Evolutionary conservation across 2,888 invertebrate species (phyloP).

Genomic region (Nebria salina): DNA sequence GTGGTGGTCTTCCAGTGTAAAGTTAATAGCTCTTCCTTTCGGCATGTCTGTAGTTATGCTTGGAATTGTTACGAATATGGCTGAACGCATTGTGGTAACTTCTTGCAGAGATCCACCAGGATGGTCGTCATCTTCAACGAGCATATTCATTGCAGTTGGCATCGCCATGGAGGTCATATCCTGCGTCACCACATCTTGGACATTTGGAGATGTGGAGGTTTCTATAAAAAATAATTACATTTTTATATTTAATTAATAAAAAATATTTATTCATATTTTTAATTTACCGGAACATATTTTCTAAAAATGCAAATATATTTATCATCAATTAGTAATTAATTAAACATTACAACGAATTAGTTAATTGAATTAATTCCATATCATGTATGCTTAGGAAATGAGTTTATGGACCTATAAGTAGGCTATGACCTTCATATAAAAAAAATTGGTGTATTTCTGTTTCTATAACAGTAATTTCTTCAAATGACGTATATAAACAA

Average conservation of each 20-base stretch:
- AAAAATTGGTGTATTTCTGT: not conserved
- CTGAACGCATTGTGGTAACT: constrained; percentile 6
- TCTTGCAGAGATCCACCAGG: constrained; percentile 46
- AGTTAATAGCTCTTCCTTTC: constrained; percentile 58
- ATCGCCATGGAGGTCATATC: constrained; percentile 53
- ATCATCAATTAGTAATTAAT: constrained; percentile 21
- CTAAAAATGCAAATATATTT: not conserved
- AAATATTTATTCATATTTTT: not conserved
- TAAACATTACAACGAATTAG: constrained; percentile 13
- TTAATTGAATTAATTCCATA: constrained; percentile 9
- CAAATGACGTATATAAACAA: not conserved
- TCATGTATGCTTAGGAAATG: not conserved
- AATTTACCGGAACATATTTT: not conserved
- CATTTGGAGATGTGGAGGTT: constrained; percentile 24
- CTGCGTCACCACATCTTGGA: constrained; percentile 52
- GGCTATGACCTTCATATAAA: constrained; percentile 30
- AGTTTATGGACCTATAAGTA: constrained; percentile 23
- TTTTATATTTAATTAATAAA: not conserved
- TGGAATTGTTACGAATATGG: constrained; percentile 38
- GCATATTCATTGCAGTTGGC: constrained; percentile 56
- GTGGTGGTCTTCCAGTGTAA: constrained; percentile 55
- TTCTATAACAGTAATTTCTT: not conserved
- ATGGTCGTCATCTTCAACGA: constrained; percentile 55
- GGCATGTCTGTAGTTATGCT: constrained; percentile 12
- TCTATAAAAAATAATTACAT: constrained; percentile 14